Percentiles rank a stretch among this genome's conserved stretches.
Conservation (phyloP, 2,888 invertebrate species). For the Zaprionus lineosus region DNA sequence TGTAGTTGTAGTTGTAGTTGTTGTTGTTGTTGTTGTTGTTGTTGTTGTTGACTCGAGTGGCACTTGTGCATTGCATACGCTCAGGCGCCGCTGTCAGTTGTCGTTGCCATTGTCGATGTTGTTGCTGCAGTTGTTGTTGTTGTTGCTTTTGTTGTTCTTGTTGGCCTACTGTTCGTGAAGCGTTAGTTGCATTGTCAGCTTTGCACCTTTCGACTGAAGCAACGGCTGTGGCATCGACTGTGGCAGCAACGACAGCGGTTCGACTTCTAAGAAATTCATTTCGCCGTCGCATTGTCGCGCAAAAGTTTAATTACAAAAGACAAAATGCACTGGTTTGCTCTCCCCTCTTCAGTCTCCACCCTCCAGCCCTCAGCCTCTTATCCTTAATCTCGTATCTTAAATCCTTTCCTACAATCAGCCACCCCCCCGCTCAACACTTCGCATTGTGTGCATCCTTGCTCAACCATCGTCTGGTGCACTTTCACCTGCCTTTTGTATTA, state of each 20-base stretch:
- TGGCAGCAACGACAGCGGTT: conserved; percentile 3
- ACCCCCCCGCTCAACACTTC: background rate
- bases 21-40: conserved; percentile 18
- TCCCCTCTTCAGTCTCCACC: background rate
- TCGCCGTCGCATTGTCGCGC: conserved; percentile 55
- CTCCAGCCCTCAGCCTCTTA: background rate
- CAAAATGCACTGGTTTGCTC: conserved; percentile 52
- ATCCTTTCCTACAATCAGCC: no score
- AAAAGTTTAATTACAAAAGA: conserved; percentile 75
- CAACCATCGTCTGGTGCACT: no score
- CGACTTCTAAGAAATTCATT: conserved; percentile 49
- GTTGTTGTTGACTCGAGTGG: conserved; percentile 58
- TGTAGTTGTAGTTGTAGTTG: conserved; percentile 14
- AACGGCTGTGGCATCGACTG: background rate
- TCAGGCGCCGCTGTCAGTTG: conserved; percentile 7
- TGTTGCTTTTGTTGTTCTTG: conserved; percentile 27
- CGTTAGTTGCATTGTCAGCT: conserved; percentile 49
- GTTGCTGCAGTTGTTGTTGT: conserved; percentile 23
- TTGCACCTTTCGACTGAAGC: conserved; percentile 46
- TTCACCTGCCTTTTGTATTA: conserved; percentile 45
- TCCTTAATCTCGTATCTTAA: no score
- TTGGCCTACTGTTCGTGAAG: conserved; percentile 22
- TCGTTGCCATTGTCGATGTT: no score
- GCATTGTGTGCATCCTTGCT: no score
- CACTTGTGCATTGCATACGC: conserved; percentile 52